Evolutionary conservation across 2,797 vertebrate genomes (phyloP), one percentile per base, ranked within the genome.

Genomic region (Ataeniobius toweri): DNA sequence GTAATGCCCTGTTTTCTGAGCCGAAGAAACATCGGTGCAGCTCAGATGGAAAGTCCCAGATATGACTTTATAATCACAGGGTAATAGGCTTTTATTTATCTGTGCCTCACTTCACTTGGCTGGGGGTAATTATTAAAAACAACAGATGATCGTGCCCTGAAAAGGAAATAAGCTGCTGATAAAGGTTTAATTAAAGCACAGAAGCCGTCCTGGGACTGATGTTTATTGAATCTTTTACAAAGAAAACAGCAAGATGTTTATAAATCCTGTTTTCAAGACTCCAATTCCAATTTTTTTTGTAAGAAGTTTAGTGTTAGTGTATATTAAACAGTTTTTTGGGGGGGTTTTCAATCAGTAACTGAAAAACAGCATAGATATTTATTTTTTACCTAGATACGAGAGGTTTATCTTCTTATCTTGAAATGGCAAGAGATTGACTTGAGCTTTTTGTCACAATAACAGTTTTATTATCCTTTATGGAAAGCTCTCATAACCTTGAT

Each of bases 1-100:
- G 90, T 80, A 85, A 83, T 44, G 31, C 51, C 77, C 85, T 81
- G 84, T 89, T 90, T 90, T 91, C 86, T 89, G 81, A 86, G 65
- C 59, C 67, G 75, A 70, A 41, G 73, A 79, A 74, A 78, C 74
- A 41, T 76, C 50, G 39, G 59, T 67, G 70, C 1, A 44, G 72
- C 74, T 81, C 80, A 39, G 65, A 80, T 80, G 80, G 79, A 73
- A 5, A 28, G 71, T 76, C 71, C 76, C 76, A 63, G 55, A 81
- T 26, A 48, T 41, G 80, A 10, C 56, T 79, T 74, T 56, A 39
- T 65, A 48, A 73, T 77, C 48, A 59, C 41, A 26, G 5, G 6
- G 12, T 50, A 72, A 20, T 22, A 24, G 63, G 65, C n/a, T 7
- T 78, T 76, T 69, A 81, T 80, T 44, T 69, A 46, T 41, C 20